Base-by-base conservation (phyloP, 1,140 invertebrate genomes). In the Drosophila ananassae region DNA sequence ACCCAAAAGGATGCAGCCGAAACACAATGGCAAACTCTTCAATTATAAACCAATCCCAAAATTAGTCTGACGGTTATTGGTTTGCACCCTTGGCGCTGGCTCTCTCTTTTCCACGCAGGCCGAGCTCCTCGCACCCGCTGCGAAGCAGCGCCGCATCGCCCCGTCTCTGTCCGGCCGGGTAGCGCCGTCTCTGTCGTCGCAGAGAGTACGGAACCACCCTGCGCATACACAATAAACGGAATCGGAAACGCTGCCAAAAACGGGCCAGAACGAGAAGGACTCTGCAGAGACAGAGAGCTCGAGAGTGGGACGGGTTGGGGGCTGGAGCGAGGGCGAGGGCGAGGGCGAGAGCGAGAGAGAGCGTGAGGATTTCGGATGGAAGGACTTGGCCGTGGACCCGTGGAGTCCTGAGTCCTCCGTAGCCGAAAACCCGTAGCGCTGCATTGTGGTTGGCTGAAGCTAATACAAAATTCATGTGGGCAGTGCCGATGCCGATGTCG, bases 41-140 rank as follows among this genome's bases (percentile, higher is more conserved):
- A 90, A 90, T 90, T 90, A 89, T 90, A 90, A 90, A 90, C 89
- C 89, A 90, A 90, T 90, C 89, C 89, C 89, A 79, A 89, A 90
- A 90, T 90, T 89, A 90, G 89, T 89, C 80, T 82, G 89, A 89
- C 78, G 85, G 82, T 87, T 87, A 87, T 89, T 87, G 83, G 83
- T 87, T 82, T 89, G 83, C 83, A 87, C 83, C 83, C 83, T 79
- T 76, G 83, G 76, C 78, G 75, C 55, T 52, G 53, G 32, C 24
- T 25, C 54, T 64, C 46, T 32, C 46, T 28, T 13, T 17, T 59
- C 22, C 68, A 37, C 50, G 10, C 56, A 51, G 46, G 28, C 52
- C 46, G n/a, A 13, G 76, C 39, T 63, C 8, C 55, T n/a, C 46
- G 13, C 37, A 37, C 50, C 34, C 34, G 32, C 32, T 10, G 2